A percentile compares a stretch with the other conserved stretches of the same genome.
These are phyloP conservation scores for Physocephala rufipes DNA, from an alignment of 2,888 invertebrate genomes.

Conservation along the genomic window DNA sequence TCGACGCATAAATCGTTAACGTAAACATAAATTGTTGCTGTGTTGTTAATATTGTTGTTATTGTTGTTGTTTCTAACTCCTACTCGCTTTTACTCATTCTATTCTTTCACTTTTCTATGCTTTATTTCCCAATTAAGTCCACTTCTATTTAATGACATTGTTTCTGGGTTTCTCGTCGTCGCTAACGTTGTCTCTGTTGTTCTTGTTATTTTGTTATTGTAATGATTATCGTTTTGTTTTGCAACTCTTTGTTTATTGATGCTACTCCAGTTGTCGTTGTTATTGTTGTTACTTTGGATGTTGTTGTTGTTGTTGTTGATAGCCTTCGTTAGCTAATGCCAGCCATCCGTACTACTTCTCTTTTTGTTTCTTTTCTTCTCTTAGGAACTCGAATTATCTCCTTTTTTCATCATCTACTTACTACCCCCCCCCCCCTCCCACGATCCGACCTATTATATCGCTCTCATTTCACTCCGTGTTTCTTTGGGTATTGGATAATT, in stretches of 20 bases:
- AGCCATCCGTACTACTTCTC: too few species aligned
- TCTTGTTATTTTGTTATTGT: not conserved
- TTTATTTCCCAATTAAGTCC: not conserved
- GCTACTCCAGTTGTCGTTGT: constrained; percentile 15
- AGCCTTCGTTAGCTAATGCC: not conserved
- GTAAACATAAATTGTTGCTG: too few species aligned
- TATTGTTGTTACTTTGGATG: constrained; percentile 13
- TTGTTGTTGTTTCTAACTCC: too few species aligned
- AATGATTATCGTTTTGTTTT: not conserved
- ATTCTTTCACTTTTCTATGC: not conserved
- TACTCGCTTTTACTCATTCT: too few species aligned
- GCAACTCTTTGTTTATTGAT: not conserved
- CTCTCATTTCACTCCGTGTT: too few species aligned
- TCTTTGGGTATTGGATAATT: not conserved
- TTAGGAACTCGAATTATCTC: not conserved
- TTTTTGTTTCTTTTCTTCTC: not conserved
- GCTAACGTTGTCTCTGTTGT: constrained; percentile 2
- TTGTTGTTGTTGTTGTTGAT: constrained; percentile 14
- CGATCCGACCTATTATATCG: too few species aligned
- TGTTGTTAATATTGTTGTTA: too few species aligned
- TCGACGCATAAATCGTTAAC: too few species aligned
- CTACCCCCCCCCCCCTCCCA: too few species aligned
- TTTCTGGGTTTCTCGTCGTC: not conserved
- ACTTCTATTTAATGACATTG: constrained; percentile 12
- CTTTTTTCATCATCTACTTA: too few species aligned